phyloP scores from a whole-genome alignment of 2,888 invertebrate genomes.

The Iphiclides podalirius region DNA sequence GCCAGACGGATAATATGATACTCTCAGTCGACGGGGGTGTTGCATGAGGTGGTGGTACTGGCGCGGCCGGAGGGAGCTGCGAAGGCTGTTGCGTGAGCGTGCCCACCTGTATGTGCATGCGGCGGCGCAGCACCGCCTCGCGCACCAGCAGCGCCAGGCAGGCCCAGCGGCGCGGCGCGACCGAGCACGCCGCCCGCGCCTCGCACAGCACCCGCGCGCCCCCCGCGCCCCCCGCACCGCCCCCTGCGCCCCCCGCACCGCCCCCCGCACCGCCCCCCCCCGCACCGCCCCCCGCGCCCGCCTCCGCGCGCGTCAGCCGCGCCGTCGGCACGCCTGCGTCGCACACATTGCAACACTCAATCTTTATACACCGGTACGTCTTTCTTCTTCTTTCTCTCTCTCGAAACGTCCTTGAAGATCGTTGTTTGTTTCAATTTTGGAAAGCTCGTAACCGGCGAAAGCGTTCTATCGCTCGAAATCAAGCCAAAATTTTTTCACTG shows the following conservation, averaged over 20 bases:
- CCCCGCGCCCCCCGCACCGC: conserved; percentile 67
- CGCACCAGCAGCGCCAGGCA: conserved; percentile 80
- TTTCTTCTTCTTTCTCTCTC: too few relatives aligned
- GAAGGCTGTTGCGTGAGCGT: too few relatives aligned
- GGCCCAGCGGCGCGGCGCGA: conserved; percentile 74
- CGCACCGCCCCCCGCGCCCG: conserved; percentile 30
- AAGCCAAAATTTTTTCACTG: too few relatives aligned
- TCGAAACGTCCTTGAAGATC: too few relatives aligned
- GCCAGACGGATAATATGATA: too few relatives aligned
- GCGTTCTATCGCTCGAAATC: too few relatives aligned
- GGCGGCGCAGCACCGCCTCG: conserved; percentile 77
- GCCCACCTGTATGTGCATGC: conserved; percentile 75
- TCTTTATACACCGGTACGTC: too few relatives aligned
- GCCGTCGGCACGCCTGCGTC: conserved; percentile 64
- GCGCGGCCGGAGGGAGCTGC: too few relatives aligned
- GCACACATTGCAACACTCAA: neutral
- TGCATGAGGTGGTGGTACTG: too few relatives aligned
- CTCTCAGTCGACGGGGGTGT: too few relatives aligned
- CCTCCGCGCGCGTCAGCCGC: conserved; percentile 77
- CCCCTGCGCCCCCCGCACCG: conserved; percentile 63
- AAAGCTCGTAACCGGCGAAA: too few relatives aligned
- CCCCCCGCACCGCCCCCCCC: conserved; percentile 5
- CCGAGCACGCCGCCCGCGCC: conserved; percentile 60
- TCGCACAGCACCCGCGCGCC: conserved; percentile 73
- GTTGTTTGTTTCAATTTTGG: too few relatives aligned